A percentile compares a stretch with the other conserved stretches of the same genome.
These are phyloP conservation scores for Zaprionus obscuricornis DNA, from an alignment of 2,888 invertebrate genomes.

Conservation along the genomic window DNA sequence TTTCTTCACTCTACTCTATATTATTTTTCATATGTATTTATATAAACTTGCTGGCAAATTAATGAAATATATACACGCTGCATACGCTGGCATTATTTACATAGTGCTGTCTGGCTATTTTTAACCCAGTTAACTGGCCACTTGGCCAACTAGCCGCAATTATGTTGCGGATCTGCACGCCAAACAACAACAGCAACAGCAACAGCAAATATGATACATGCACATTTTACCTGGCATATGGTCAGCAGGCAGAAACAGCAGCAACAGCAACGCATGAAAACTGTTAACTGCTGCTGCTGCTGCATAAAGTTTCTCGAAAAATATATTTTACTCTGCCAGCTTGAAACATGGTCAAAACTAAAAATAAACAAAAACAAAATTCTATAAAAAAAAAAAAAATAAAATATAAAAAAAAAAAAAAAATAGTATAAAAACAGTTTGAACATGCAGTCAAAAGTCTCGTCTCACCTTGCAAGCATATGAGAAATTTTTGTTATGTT, in stretches of 20 bases:
- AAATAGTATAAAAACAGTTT: slow-evolving; percentile 4
- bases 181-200: slow-evolving; percentile 4
- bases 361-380: slow-evolving; percentile 1
- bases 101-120: not conserved
- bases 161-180: slow-evolving; percentile 17
- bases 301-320: slow-evolving; percentile 42
- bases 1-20: too few species aligned
- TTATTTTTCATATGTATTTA: too few species aligned
- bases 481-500: slow-evolving; percentile 13
- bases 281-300: not conserved
- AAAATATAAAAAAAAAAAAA: not conserved
- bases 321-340: slow-evolving; percentile 47
- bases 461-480: slow-evolving; percentile 11
- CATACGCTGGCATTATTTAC: slow-evolving; percentile 3
- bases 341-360: slow-evolving; percentile 13
- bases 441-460: slow-evolving; percentile 12
- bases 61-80: slow-evolving; percentile 15
- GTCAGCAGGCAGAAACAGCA: too few species aligned
- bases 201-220: slow-evolving; percentile 27
- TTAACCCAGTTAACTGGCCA: slow-evolving; percentile 13
- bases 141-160: slow-evolving; percentile 13
- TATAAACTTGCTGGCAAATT: too few species aligned
- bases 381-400: not conserved
- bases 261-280: not conserved
- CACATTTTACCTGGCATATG: not conserved